These are phyloP conservation scores for Dolichotis patagonum DNA, from an alignment of 2,113 vertebrate species.

Conservation along the genomic window DNA sequence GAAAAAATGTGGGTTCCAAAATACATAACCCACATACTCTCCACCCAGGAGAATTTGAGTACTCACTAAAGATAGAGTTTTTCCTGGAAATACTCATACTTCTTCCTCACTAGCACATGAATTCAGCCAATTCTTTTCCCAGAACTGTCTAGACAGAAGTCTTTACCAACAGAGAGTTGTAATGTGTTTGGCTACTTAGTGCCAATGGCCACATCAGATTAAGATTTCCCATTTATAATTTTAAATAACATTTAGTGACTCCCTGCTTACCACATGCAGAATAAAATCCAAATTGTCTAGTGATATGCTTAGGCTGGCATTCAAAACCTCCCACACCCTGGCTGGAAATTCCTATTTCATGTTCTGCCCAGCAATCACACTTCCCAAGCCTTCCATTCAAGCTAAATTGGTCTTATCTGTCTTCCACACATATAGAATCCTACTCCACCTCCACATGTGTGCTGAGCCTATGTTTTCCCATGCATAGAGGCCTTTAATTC, in stretches of 20 bases:
- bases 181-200: background rate
- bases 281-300: constrained; percentile 38
- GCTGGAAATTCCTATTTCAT: background rate
- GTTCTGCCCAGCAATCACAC: background rate
- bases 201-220: background rate
- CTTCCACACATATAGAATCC: background rate
- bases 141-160: background rate
- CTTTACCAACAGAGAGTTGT: background rate
- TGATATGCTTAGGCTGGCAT: constrained; percentile 39
- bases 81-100: background rate
- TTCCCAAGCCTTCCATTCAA: background rate
- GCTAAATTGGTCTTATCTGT: background rate
- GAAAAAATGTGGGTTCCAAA: constrained; percentile 8
- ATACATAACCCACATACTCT: background rate
- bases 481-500: background rate
- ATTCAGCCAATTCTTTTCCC: background rate
- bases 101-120: background rate
- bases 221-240: constrained; percentile 43
- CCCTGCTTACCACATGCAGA: background rate
- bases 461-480: background rate
- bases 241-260: constrained; percentile 30
- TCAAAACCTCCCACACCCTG: constrained; percentile 27
- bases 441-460: background rate
- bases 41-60: background rate
- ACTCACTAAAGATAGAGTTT: background rate